Evolutionary conservation across 2,888 invertebrate species (phyloP).

Genomic region (Apotomis capreana): DNA sequence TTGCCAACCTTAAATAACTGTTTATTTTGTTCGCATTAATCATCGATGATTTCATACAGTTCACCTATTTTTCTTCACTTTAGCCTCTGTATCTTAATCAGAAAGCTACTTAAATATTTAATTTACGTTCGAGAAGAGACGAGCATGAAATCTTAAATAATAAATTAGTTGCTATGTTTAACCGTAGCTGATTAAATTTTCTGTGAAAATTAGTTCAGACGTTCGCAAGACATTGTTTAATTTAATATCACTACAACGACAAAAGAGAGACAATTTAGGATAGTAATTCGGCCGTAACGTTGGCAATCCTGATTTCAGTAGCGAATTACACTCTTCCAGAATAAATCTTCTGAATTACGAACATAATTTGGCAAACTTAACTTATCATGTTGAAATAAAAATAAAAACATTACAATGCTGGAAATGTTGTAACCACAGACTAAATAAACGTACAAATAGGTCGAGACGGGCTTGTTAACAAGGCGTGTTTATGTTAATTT

Average conservation of each 20-base stretch:
- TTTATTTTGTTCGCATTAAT: conserved; percentile 5
- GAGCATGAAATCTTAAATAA: conserved; percentile 34
- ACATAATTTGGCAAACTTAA: conserved; percentile 1
- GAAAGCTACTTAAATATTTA: conserved; percentile 28
- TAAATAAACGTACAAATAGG: conserved; percentile 35
- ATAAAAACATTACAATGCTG: conserved; percentile 18
- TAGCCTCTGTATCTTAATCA: conserved; percentile 19
- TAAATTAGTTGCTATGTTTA: conserved; percentile 28
- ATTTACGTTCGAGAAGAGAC: conserved; percentile 20
- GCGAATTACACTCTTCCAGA: not conserved
- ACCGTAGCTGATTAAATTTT: conserved; percentile 33
- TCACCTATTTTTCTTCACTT: conserved; percentile 2
- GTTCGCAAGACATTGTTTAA: conserved; percentile 26
- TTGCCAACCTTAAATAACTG: conserved; percentile 2
- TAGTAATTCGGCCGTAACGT: conserved; percentile 1
- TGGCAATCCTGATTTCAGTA: conserved; percentile 9
- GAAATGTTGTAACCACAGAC: conserved; percentile 32
- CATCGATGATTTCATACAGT: not conserved
- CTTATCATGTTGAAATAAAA: conserved; percentile 4
- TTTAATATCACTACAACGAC: conserved; percentile 28
- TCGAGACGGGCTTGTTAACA: conserved; percentile 48
- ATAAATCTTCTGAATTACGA: conserved; percentile 7
- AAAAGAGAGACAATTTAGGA: conserved; percentile 13
- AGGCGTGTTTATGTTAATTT: conserved; percentile 63
- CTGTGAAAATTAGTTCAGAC: conserved; percentile 28